phyloP scores from a whole-genome alignment of 2,113 vertebrate genomes.

The Willisornis vidua region DNA sequence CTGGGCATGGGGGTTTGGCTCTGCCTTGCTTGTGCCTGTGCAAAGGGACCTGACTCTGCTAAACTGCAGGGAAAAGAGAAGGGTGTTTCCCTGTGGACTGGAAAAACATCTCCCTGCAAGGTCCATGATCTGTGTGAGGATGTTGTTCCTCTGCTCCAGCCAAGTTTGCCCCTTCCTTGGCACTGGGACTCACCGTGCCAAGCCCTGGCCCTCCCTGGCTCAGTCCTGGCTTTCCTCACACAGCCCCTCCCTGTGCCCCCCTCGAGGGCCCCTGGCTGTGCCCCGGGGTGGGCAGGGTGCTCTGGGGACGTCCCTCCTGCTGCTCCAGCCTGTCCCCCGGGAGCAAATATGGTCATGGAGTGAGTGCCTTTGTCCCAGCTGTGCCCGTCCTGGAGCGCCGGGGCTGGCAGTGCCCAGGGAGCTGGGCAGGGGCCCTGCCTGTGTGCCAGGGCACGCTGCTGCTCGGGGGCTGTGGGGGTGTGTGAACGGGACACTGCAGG shows the following conservation, averaged over 20 bases:
- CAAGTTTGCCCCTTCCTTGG: rapidly evolving
- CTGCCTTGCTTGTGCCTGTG: background rate
- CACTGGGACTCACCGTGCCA: rapidly evolving
- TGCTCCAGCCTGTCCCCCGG: background rate
- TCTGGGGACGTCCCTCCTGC: rapidly evolving
- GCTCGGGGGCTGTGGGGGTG: background rate
- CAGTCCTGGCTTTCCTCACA: background rate
- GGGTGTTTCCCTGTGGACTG: background rate
- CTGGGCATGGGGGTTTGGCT: background rate
- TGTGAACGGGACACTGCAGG: rapidly evolving
- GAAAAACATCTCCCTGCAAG: background rate
- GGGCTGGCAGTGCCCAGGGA: background rate
- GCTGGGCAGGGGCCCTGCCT: background rate
- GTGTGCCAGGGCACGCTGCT: background rate
- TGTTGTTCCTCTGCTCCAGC: background rate
- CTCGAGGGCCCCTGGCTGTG: background rate
- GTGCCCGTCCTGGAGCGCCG: rapidly evolving
- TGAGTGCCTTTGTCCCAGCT: rapidly evolving
- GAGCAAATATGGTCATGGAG: background rate
- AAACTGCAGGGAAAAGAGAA: rapidly evolving
- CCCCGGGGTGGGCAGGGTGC: background rate
- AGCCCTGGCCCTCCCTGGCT: background rate
- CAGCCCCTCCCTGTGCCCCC: background rate
- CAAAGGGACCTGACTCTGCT: background rate
- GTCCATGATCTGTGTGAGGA: rapidly evolving